Conservation (phyloP, 2,888 invertebrate species). For the Andrena camellia region DNA sequence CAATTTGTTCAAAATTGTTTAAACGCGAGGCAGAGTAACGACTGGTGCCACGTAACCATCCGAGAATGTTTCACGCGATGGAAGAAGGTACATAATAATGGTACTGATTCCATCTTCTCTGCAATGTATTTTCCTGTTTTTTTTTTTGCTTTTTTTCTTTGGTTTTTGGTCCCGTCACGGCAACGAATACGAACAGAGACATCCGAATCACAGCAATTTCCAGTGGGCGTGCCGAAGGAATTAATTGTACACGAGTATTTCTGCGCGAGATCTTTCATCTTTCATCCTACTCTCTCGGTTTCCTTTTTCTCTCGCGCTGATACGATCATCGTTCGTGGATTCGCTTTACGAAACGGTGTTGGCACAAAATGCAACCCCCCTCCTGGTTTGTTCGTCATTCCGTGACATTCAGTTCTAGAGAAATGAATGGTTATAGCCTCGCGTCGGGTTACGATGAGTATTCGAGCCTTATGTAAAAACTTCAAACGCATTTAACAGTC, state of each 20-base stretch:
- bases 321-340: neutral
- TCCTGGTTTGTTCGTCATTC: no score
- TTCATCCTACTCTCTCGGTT: neutral
- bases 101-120: neutral
- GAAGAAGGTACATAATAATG: neutral
- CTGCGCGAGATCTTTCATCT: neutral
- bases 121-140: neutral
- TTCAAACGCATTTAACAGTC: no score
- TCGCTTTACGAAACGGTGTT: no score
- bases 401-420: no score
- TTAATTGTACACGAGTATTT: neutral
- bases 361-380: no score
- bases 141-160: neutral
- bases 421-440: no score
- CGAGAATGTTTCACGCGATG: neutral
- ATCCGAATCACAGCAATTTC: slow-evolving; percentile 11
- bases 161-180: neutral
- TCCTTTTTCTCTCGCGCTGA: neutral
- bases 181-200: slow-evolving; percentile 4
- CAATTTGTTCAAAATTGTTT: no score
- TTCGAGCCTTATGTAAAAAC: no score
- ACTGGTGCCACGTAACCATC: slow-evolving; percentile 1
- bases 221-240: neutral
- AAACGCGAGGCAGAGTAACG: neutral
- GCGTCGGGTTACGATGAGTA: no score